Evolutionary conservation across 1,140 invertebrate species (phyloP).

Genomic region (Phthorimaea operculella): DNA sequence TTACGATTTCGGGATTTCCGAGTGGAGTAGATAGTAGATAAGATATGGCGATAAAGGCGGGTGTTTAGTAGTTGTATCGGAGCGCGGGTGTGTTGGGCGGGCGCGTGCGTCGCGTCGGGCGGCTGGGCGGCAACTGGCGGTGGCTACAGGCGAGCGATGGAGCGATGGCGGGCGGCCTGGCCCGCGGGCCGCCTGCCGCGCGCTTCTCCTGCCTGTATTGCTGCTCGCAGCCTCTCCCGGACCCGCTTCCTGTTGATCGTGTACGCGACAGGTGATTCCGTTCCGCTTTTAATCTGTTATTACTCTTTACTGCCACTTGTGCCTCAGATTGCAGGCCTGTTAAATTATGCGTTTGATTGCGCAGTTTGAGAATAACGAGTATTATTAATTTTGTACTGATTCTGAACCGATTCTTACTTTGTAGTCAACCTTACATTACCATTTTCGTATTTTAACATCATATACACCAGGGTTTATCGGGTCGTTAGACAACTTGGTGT

Average conservation of each 20-base stretch:
- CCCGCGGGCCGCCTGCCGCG: constrained; percentile 21
- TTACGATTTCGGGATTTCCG: neutral
- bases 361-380: neutral
- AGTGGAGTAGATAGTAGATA: neutral
- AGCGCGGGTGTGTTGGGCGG: constrained; percentile 22
- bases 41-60: neutral
- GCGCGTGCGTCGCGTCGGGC: constrained; percentile 38
- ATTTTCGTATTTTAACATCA: no score
- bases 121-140: constrained; percentile 59
- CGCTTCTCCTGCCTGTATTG: neutral
- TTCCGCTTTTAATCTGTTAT: constrained; percentile 33
- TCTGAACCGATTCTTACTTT: no score
- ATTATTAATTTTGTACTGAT: no score
- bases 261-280: constrained; percentile 58
- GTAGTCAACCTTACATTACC: no score
- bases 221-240: constrained; percentile 52
- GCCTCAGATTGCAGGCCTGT: constrained; percentile 5
- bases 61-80: constrained; percentile 7
- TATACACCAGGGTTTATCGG: no score
- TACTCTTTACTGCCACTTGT: constrained; percentile 20
- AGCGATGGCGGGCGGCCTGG: constrained; percentile 26
- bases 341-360: neutral
- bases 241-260: constrained; percentile 59
- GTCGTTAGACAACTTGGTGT: no score
- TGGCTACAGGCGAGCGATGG: no score